Evolutionary conservation across 1,140 invertebrate genomes (phyloP).

Genomic region (Solenopsis invicta): DNA sequence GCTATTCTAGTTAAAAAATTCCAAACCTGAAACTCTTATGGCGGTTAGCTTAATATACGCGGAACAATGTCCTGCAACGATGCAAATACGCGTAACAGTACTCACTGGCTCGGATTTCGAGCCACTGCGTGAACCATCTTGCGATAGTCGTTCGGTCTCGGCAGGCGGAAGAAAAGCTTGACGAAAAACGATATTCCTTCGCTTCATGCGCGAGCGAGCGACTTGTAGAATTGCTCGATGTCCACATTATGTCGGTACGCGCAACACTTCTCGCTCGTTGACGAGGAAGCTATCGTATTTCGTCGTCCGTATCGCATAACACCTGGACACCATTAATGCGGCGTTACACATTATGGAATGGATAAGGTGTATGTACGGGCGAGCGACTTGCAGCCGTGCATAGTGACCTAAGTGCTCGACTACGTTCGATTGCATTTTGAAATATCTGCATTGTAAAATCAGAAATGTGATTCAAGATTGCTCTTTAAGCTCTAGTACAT

Average conservation of each 20-base stretch:
- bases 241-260: slow-evolving; percentile 25
- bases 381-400: slow-evolving; percentile 37
- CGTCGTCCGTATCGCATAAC: slow-evolving; percentile 80
- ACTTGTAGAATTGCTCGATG: slow-evolving; percentile 66
- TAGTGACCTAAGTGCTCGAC: slow-evolving; percentile 20
- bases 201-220: slow-evolving; percentile 68
- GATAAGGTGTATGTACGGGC: slow-evolving; percentile 21
- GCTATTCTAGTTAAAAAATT: background rate
- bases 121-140: background rate
- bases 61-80: background rate
- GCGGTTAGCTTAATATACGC: background rate
- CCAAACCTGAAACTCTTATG: background rate
- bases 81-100: slow-evolving; percentile 40
- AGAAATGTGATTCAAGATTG: background rate
- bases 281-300: slow-evolving; percentile 80
- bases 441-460: background rate
- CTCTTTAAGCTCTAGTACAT: background rate
- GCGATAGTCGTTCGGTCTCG: background rate
- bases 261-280: slow-evolving; percentile 58
- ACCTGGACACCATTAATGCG: slow-evolving; percentile 73
- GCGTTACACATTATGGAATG: slow-evolving; percentile 13
- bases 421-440: background rate
- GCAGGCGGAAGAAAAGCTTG: slow-evolving; percentile 70
- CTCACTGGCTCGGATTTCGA: slow-evolving; percentile 47
- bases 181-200: slow-evolving; percentile 77